Conservation (phyloP, 2,113 vertebrate species). For the Epinephelus moara region DNA sequence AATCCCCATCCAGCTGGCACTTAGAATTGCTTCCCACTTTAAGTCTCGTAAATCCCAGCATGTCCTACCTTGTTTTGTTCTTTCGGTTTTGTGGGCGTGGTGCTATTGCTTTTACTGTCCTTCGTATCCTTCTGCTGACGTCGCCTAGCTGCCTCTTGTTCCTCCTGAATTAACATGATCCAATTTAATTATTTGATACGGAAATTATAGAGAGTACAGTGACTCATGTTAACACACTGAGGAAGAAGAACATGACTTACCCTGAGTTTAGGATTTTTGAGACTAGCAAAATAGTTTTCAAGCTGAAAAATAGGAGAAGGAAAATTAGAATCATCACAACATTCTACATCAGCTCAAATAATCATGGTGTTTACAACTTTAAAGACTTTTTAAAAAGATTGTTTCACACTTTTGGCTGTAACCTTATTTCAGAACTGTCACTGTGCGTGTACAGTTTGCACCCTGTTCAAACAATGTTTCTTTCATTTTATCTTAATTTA, state of each 20-base stretch:
- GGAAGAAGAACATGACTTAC: slow-evolving; percentile 85
- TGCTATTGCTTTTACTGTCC: slow-evolving; percentile 93
- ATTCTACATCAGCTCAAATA: not conserved
- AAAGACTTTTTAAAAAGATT: no score
- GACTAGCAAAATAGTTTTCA: slow-evolving; percentile 99
- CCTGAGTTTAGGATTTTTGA: slow-evolving; percentile 99
- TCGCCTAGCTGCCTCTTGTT: slow-evolving; percentile 96
- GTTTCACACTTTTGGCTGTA: not conserved
- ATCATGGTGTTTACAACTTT: not conserved
- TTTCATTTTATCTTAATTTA: not conserved
- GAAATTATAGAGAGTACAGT: not conserved
- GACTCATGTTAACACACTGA: not conserved
- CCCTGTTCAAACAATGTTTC: not conserved
- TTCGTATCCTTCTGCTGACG: slow-evolving; percentile 93
- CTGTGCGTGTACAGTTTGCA: no score
- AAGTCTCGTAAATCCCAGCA: not conserved
- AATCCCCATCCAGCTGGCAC: not conserved
- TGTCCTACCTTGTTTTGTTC: slow-evolving; percentile 88
- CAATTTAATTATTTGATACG: not conserved
- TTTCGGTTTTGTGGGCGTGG: slow-evolving; percentile 94
- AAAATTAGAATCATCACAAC: not conserved
- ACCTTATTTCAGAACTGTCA: not conserved
- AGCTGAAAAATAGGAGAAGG: slow-evolving; percentile 87
- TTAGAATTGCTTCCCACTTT: not conserved
- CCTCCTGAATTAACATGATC: slow-evolving; percentile 86